These are phyloP conservation scores for Elgaria multicarinata DNA, from an alignment of 2,113 vertebrate species.

Conservation along the genomic window DNA sequence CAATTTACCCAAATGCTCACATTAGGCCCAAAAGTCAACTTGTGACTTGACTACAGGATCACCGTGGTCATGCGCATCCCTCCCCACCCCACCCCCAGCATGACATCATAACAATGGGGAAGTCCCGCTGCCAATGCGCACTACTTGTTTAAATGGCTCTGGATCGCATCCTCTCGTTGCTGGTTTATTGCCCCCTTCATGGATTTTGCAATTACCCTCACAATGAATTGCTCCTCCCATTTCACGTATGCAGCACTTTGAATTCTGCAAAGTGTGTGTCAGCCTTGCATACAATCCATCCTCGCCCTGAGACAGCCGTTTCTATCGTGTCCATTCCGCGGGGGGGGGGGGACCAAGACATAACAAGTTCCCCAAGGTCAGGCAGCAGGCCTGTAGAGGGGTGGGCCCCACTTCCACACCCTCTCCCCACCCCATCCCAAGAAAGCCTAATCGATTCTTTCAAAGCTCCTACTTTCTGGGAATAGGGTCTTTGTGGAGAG, in stretches of 20 bases:
- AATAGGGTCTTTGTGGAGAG: background rate
- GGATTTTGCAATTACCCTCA: background rate
- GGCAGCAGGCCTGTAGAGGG: background rate
- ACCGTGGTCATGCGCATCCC: too few species aligned
- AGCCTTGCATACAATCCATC: background rate
- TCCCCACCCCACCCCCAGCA: background rate
- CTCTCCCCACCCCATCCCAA: too few species aligned
- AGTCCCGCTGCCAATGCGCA: background rate
- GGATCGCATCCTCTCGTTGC: background rate
- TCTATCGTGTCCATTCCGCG: background rate
- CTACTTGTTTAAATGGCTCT: rapidly evolving
- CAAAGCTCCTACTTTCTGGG: background rate
- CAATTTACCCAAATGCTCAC: background rate
- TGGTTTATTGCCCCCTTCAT: too few species aligned
- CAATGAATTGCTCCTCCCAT: background rate
- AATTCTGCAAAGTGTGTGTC: background rate
- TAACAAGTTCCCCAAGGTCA: background rate
- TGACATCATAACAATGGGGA: background rate
- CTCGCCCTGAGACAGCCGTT: background rate
- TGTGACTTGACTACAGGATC: background rate
- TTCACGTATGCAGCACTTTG: background rate
- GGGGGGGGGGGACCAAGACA: background rate
- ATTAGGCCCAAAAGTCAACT: background rate
- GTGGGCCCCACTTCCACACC: too few species aligned
- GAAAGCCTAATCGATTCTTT: background rate